Base-by-base conservation (phyloP, 92 coral and sea anemone species). In the Ricordea florida region DNA sequence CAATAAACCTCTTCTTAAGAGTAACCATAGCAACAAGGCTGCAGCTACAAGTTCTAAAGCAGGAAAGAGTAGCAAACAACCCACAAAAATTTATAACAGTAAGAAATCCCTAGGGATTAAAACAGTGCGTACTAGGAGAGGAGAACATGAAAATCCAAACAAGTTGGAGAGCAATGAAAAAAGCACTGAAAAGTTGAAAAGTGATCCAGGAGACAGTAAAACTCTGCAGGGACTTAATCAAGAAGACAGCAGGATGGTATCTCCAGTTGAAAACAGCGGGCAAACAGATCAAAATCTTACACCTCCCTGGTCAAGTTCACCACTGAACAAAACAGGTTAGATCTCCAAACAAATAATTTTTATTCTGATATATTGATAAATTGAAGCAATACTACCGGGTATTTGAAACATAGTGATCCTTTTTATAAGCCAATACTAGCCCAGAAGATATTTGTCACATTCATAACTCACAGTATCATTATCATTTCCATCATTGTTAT, bases 31-130 rank as follows among this genome's bases (percentile, higher is more conserved):
- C 14, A 51, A 27, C 43, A 52, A 20, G 21, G 8, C 43, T 5
- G 68, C 66, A 27, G 18, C 50, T 14, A 13, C 65, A 24, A 47
- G 43, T 25, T n/a, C 18, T 18, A 46, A 45, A 16, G 44, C 55
- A 0, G 29, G 40, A 21, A 6, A 24, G 10, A 22, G 47, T 45
- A 65, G 36, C 35, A 52, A 38, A 29, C 25, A 29, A 2, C 25
- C 35, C 23, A 52, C 67, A 43, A 86, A 74, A 40, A 37, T 38
- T 68, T 79, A 73, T 50, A 59, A 48, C 44, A 32, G 85, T 14
- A 85, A 90, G 48, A 90, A 90, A 61, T 90, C 96, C 1, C 63
- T 90, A 24, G 96, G 96, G 14, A 74, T 86, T 0, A 87, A 83
- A 52, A 69, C 87, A 34, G 65, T 90, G 8, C 59, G 87, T 32